Conservation (phyloP, 1,140 invertebrate species). For the Penaeus vannamei region DNA sequence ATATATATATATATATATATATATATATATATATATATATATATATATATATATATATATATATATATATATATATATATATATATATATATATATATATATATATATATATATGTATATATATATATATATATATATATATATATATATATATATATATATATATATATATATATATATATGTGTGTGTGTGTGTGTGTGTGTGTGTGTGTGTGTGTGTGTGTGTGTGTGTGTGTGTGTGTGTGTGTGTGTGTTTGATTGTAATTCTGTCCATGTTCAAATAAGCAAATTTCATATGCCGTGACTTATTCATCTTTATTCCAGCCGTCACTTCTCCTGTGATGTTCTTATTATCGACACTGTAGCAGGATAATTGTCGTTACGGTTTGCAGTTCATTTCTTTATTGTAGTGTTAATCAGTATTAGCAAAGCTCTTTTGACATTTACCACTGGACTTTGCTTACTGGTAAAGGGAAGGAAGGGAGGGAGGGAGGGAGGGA, state of each 20-base stretch:
- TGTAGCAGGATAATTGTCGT: too few relatives aligned
- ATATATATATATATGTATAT: background rate
- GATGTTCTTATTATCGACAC: background rate
- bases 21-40: background rate
- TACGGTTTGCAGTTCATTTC: too few relatives aligned
- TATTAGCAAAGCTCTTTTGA: background rate
- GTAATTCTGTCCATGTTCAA: background rate
- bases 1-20: background rate
- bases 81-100: constrained; percentile 18
- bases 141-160: constrained; percentile 4
- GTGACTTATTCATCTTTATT: background rate
- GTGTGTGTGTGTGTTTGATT: background rate
- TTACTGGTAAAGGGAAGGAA: background rate
- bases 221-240: background rate
- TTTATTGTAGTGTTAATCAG: background rate
- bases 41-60: background rate
- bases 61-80: constrained; percentile 37
- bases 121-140: constrained; percentile 21
- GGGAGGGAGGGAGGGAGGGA: background rate
- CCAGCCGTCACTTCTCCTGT: background rate
- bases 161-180: background rate
- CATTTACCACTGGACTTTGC: background rate
- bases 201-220: background rate
- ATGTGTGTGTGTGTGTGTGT: background rate
- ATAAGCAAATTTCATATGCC: too few relatives aligned